Evolutionary conservation across 2,888 invertebrate species (phyloP), one percentile per base, ranked within the genome.

Genomic region (Scaeva pyrastri): DNA sequence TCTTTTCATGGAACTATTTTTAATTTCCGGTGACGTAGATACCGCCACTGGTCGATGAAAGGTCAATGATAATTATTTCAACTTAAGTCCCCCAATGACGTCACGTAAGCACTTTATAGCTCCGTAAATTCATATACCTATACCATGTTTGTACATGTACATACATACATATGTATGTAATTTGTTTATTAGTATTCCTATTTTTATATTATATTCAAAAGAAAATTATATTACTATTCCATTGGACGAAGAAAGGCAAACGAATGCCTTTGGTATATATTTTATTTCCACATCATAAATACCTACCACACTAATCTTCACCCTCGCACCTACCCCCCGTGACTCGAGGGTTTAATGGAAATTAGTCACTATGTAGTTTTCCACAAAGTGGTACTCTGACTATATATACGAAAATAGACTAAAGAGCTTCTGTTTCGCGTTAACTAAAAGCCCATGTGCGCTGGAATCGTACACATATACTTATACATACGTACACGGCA

Each of bases 61-160:
- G 75, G 84, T 80, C 80, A 80, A 76, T 73, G 60, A 76, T 72
- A 66, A 80, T 72, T 66, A 50, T 76, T 79, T 58, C 16, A 70
- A 19, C 3, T 70, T 36, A 71, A 50, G 56, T 21, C 12, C 52
- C 52, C 55, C 19, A 73, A 52, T 77, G 79, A 72, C 84, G 84
- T 85, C 71, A 76, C 12, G 36, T 11, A 19, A 52, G 14, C 5
- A 45, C 48, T 10, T n/a, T 48, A 19, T 36, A 36, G 11, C 58
- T 21, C 56, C 36, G 23, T 48, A 43, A 45, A n/a, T 19, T 68
- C 48, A 50, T 64, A 14, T 19, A 31, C 31, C 31, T 31, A 31
- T 31, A 8, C 31, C 8, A 1, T 31, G 5, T 5, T 31, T 31
- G 5, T 3, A 5, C 8, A 31, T 31, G 31, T 31, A 31, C 31